These are phyloP conservation scores for Macropodus opercularis DNA, from an alignment of 2,797 vertebrate genomes.

Conservation along the genomic window DNA sequence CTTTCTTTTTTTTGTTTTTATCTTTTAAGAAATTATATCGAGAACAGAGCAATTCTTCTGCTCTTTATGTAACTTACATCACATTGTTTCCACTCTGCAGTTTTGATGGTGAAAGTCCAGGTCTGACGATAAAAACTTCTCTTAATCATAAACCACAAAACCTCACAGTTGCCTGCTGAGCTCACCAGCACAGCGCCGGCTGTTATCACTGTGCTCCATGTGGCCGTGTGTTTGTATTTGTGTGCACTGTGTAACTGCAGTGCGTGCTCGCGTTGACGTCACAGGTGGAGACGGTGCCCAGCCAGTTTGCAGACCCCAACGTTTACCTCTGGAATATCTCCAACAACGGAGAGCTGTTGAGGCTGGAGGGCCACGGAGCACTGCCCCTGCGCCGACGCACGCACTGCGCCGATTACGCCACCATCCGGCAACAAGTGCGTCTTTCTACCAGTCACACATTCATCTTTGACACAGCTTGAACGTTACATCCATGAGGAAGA, in stretches of 20 bases:
- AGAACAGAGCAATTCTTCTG: not conserved
- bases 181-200: not conserved
- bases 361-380: slow-evolving; percentile 79
- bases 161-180: slow-evolving; percentile 6
- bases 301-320: slow-evolving; percentile 89
- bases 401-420: slow-evolving; percentile 88
- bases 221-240: slow-evolving; percentile 19
- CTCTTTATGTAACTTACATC: not conserved
- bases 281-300: slow-evolving; percentile 89
- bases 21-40: not conserved
- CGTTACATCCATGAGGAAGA: too few species aligned
- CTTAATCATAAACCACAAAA: slow-evolving; percentile 65
- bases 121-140: slow-evolving; percentile 18
- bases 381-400: slow-evolving; percentile 65
- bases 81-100: slow-evolving; percentile 20
- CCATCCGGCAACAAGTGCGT: slow-evolving; percentile 85
- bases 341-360: slow-evolving; percentile 86
- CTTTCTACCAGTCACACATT: not conserved
- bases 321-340: slow-evolving; percentile 94
- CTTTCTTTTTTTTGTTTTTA: not conserved
- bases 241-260: slow-evolving; percentile 5
- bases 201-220: slow-evolving; percentile 23
- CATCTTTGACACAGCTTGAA: not conserved
- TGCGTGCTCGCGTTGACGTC: slow-evolving; percentile 15
- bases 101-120: slow-evolving; percentile 63